These are phyloP conservation scores for Coendou prehensilis DNA, from an alignment of 2,797 vertebrate species.

Conservation along the genomic window DNA sequence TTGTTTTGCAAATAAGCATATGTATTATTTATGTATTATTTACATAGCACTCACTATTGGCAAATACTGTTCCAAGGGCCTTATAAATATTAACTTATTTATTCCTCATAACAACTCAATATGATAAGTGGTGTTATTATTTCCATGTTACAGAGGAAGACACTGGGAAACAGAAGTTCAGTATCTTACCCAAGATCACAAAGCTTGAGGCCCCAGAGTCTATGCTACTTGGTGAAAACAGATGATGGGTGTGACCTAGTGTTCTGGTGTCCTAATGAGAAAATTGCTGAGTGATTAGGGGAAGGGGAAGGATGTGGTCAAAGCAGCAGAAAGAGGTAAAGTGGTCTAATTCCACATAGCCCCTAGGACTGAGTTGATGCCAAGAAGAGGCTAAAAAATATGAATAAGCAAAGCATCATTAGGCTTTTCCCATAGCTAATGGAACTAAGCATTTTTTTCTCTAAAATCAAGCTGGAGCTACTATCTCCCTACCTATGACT, in stretches of 20 bases:
- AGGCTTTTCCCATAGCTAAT: constrained; percentile 16
- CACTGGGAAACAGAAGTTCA: constrained; percentile 36
- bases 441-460: constrained; percentile 7
- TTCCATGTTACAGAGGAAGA: constrained; percentile 44
- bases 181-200: background rate
- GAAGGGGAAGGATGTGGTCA: constrained; percentile 54
- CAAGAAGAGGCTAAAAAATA: background rate
- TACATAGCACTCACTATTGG: background rate
- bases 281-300: constrained; percentile 34
- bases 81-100: constrained; percentile 52
- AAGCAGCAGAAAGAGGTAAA: constrained; percentile 53
- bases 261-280: constrained; percentile 50
- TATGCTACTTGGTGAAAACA: background rate
- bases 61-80: background rate
- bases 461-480: background rate
- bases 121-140: background rate
- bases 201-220: background rate
- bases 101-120: constrained; percentile 31
- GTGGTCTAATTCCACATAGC: background rate
- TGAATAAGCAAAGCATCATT: constrained; percentile 12
- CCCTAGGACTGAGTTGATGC: background rate
- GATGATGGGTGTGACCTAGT: background rate
- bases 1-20: constrained; percentile 21
- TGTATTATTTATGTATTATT: constrained; percentile 30
- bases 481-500: background rate